Evolutionary conservation across 2,888 invertebrate species (phyloP).

Genomic region (Dioctria rufipes): DNA sequence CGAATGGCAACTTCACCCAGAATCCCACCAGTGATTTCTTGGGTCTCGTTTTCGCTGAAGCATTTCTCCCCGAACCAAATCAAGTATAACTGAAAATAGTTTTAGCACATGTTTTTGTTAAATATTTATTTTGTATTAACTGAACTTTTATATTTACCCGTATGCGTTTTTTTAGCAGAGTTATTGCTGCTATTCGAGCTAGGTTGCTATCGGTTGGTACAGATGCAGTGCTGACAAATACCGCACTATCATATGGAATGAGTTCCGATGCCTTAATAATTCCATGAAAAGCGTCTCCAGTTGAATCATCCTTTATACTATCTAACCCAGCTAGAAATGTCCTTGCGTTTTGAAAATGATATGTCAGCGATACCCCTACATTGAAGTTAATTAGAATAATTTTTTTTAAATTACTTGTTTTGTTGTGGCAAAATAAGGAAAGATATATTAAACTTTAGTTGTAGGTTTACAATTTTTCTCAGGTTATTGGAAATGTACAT

Average conservation of each 20-base stretch:
- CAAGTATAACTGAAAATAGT: constrained; percentile 70
- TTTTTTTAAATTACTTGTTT: too few relatives aligned
- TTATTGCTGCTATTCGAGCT: constrained; percentile 71
- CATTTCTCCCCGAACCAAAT: constrained; percentile 72
- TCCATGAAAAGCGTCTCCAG: constrained; percentile 75
- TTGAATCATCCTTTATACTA: constrained; percentile 65
- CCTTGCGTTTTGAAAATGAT: constrained; percentile 69
- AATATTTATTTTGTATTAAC: constrained; percentile 30
- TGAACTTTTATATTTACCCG: constrained; percentile 64
- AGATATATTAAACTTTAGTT: too few relatives aligned
- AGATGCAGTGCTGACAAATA: constrained; percentile 76
- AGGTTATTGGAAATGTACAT: too few relatives aligned
- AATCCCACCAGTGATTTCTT: constrained; percentile 68
- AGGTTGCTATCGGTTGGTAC: constrained; percentile 74
- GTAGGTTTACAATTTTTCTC: too few relatives aligned
- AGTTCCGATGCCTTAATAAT: constrained; percentile 75
- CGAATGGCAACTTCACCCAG: constrained; percentile 71
- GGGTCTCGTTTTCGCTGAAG: constrained; percentile 69
- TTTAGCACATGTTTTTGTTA: not conserved
- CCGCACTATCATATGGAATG: constrained; percentile 77
- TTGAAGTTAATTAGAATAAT: too few relatives aligned
- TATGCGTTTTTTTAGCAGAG: constrained; percentile 71
- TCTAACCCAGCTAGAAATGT: constrained; percentile 70
- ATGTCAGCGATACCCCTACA: constrained; percentile 68
- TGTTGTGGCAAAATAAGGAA: too few relatives aligned